A percentile compares a stretch with the other conserved stretches of the same genome.
phyloP scores from a whole-genome alignment of 1,140 invertebrate species.

The Drosophila nebulosa region DNA sequence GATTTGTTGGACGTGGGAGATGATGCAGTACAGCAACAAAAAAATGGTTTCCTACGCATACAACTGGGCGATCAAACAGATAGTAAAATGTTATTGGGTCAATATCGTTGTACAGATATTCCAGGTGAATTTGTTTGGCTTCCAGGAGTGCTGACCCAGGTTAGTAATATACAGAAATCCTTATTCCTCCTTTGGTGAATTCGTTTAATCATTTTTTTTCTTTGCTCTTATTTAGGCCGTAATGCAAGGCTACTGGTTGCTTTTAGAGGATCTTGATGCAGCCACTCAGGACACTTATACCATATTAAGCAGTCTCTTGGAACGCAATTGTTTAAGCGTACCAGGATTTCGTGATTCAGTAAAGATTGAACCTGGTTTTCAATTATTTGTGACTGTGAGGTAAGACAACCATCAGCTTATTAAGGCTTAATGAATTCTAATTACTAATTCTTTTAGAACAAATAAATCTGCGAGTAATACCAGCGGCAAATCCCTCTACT shows the following conservation, averaged over 20 bases:
- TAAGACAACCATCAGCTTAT: constrained; percentile 72
- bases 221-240: constrained; percentile 85
- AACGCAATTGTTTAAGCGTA: constrained; percentile 90
- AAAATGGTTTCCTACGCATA: constrained; percentile 83
- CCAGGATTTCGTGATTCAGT: constrained; percentile 93
- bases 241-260: constrained; percentile 92
- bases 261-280: constrained; percentile 97
- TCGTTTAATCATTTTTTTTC: background rate
- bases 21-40: background rate
- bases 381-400: constrained; percentile 95
- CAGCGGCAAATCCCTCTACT: constrained; percentile 84
- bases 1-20: constrained; percentile 43
- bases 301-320: constrained; percentile 91
- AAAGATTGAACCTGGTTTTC: constrained; percentile 90
- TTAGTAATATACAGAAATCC: constrained; percentile 58
- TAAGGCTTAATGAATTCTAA: background rate
- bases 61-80: constrained; percentile 99
- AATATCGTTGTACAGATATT: constrained; percentile 97
- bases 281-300: constrained; percentile 96
- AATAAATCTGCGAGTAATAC: constrained; percentile 80
- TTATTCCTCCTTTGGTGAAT: too few relatives aligned
- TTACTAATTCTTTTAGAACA: constrained; percentile 60
- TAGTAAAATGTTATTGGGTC: constrained; percentile 95
- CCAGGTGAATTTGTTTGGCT: constrained; percentile 99
- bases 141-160: constrained; percentile 93